Percentiles rank a stretch among this genome's conserved stretches.
These are phyloP conservation scores for Terebella lapidaria DNA, from an alignment of 2,888 invertebrate species.

Conservation along the genomic window DNA sequence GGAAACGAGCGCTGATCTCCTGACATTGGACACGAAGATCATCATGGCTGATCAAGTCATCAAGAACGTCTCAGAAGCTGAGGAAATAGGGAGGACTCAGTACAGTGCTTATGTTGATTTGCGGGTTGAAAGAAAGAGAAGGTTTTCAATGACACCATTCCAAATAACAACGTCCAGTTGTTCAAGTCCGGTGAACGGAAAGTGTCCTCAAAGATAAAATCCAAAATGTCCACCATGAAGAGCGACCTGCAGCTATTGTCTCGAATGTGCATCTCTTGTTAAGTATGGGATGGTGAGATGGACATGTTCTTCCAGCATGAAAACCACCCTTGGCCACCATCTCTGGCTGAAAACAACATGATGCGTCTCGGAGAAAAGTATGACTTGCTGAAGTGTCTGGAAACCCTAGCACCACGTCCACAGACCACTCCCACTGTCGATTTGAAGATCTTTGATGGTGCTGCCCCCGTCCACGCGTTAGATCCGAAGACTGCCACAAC, in stretches of 20 bases:
- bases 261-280: neutral
- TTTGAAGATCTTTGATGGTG: neutral
- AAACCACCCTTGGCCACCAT: constrained; percentile 1
- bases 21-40: neutral
- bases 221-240: no score
- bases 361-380: neutral
- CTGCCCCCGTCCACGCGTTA: neutral
- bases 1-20: neutral
- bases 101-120: neutral
- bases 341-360: neutral
- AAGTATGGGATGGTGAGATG: neutral
- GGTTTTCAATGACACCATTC: neutral
- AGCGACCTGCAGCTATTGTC: neutral
- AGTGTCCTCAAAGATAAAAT: no score
- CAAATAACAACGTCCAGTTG: neutral
- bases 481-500: neutral
- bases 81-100: neutral
- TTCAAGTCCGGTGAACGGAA: no score
- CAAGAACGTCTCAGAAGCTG: neutral
- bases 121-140: neutral
- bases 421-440: neutral
- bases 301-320: neutral
- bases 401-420: neutral
- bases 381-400: neutral
- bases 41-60: neutral